Evolutionary conservation across 2,797 vertebrate species (phyloP).

Genomic region (Chaunax sp.): DNA sequence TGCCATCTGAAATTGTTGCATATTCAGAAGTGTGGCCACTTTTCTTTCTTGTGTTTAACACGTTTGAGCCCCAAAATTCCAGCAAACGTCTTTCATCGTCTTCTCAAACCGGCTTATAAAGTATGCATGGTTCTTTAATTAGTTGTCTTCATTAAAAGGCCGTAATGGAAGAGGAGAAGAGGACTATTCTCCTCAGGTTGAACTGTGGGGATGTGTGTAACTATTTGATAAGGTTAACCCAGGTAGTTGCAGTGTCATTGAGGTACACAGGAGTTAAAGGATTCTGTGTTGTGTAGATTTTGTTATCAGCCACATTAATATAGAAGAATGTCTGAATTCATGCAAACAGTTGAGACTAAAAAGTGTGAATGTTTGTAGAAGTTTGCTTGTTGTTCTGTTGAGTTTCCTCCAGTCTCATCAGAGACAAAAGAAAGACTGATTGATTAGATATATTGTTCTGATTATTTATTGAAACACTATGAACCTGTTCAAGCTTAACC

Average conservation of each 20-base stretch:
- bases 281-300: not conserved
- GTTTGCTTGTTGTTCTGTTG: not conserved
- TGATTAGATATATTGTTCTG: not conserved
- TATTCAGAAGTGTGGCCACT: not conserved
- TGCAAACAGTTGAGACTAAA: no score
- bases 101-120: not conserved
- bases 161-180: not conserved
- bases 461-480: not conserved
- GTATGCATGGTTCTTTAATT: not conserved
- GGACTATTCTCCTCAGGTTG: not conserved
- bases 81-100: not conserved
- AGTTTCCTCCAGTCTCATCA: not conserved
- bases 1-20: constrained; percentile 12
- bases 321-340: no score
- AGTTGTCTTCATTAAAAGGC: not conserved
- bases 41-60: not conserved
- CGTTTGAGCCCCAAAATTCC: no score
- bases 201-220: not conserved
- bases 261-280: not conserved
- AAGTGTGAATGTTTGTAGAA: not conserved
- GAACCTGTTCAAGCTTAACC: constrained; percentile 3
- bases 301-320: not conserved
- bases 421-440: not conserved
- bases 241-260: not conserved
- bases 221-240: not conserved